A percentile compares a stretch with the other conserved stretches of the same genome.
These are phyloP conservation scores for Halcyon chelicuti DNA, from an alignment of 2,797 vertebrate genomes.

Conservation along the genomic window DNA sequence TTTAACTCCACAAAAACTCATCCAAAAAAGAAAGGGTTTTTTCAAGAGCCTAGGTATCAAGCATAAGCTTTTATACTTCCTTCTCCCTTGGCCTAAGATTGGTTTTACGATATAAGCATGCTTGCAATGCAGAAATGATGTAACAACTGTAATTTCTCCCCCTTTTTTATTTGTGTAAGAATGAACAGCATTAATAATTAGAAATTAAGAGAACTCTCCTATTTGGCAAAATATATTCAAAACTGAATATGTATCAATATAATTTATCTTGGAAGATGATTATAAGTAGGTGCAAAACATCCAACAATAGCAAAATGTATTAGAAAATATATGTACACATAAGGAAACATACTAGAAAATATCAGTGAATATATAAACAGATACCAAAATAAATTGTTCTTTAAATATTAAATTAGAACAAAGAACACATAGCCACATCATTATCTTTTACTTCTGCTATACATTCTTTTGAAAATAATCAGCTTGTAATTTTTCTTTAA, in stretches of 20 bases:
- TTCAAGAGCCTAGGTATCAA: not conserved
- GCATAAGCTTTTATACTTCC: not conserved
- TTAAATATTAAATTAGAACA: not conserved
- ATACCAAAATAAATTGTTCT: not conserved
- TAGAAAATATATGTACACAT: not conserved
- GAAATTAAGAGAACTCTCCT: not conserved
- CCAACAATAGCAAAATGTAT: not conserved
- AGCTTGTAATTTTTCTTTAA: not conserved
- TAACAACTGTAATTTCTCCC: not conserved
- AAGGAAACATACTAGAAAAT: not conserved
- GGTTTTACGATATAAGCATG: not conserved
- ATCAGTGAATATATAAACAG: not conserved
- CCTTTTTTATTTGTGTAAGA: not conserved
- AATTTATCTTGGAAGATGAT: not conserved
- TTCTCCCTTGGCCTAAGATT: not conserved
- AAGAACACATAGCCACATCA: not conserved
- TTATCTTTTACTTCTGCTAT: not conserved
- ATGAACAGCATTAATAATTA: not conserved
- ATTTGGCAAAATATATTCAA: not conserved
- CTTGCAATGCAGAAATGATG: not conserved
- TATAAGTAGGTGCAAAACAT: not conserved
- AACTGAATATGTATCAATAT: not conserved
- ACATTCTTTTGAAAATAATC: not conserved
- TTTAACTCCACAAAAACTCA: not conserved
- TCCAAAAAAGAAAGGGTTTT: not conserved